Percentiles rank a stretch among this genome's conserved stretches.
These are phyloP conservation scores for Chouioia cunea DNA, from an alignment of 2,888 invertebrate genomes.

Conservation along the genomic window DNA sequence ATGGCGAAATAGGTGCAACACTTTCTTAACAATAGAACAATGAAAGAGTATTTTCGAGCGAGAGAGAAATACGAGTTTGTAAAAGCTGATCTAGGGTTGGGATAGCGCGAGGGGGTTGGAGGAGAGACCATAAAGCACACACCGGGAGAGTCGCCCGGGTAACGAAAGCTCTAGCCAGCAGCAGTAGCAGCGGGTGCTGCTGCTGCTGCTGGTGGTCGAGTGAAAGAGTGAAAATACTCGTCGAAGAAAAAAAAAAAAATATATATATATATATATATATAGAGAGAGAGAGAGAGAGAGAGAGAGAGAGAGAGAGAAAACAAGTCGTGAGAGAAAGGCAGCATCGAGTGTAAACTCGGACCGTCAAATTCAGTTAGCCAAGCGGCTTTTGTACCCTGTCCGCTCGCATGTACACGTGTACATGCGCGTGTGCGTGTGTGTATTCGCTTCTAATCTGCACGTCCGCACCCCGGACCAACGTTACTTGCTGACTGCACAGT, in stretches of 20 bases:
- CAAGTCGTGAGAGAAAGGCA: neutral
- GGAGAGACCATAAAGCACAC: slow-evolving; percentile 4
- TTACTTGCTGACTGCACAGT: neutral
- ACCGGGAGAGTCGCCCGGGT: slow-evolving; percentile 20
- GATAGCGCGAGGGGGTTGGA: slow-evolving; percentile 30
- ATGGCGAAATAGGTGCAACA: too few species aligned
- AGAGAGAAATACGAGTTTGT: too few species aligned
- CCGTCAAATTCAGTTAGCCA: slow-evolving; percentile 55
- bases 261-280: neutral
- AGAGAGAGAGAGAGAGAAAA: slow-evolving; percentile 13
- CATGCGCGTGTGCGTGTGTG: slow-evolving; percentile 13
- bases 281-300: slow-evolving; percentile 28
- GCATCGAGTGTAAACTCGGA: slow-evolving; percentile 50
- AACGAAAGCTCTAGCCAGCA: slow-evolving; percentile 19
- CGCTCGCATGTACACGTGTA: neutral
- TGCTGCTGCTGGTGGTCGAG: too few species aligned
- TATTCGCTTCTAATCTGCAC: slow-evolving; percentile 46
- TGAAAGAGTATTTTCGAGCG: too few species aligned
- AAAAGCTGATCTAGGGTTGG: slow-evolving; percentile 8
- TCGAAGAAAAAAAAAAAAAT: neutral
- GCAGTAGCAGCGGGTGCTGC: neutral
- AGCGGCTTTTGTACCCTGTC: slow-evolving; percentile 46
- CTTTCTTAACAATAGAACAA: too few species aligned
- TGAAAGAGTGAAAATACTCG: neutral
- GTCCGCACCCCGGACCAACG: slow-evolving; percentile 20